Percentiles rank a stretch among this genome's conserved stretches.
Evolutionary conservation across 1,140 invertebrate genomes (phyloP).

Genomic region (Pteromalus puparum): DNA sequence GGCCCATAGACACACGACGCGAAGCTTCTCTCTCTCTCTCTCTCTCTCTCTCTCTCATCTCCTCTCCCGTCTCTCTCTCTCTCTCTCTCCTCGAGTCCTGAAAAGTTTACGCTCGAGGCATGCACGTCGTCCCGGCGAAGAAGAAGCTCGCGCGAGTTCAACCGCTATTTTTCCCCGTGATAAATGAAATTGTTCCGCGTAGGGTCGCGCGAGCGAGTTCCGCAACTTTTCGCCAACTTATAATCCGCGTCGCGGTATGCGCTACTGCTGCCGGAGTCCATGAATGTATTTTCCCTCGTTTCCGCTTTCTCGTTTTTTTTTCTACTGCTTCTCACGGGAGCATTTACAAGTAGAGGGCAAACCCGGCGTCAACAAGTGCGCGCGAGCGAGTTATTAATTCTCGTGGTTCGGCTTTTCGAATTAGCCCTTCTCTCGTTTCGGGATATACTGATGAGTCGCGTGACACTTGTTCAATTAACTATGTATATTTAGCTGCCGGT

Average conservation of each 20-base stretch:
- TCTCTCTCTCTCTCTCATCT: too few species aligned
- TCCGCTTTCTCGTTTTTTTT: not conserved
- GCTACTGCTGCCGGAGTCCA: conserved; percentile 8
- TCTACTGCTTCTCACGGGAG: not conserved
- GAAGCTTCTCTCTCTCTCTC: conserved; percentile 13
- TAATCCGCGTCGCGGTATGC: conserved; percentile 46
- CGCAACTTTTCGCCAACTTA: conserved; percentile 56
- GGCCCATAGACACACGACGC: not conserved
- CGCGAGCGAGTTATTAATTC: not conserved
- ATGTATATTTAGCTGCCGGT: too few species aligned
- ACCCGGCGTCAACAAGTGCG: not conserved
- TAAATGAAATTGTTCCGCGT: conserved; percentile 69
- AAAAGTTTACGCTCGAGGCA: conserved; percentile 60
- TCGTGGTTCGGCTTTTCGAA: not conserved
- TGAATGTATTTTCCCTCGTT: conserved; percentile 42
- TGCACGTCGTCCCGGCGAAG: conserved; percentile 37
- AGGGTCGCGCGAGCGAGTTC: conserved; percentile 40
- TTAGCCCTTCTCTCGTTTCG: not conserved
- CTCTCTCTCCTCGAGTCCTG: conserved; percentile 5
- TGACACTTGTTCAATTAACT: conserved; percentile 9
- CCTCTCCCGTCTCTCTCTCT: too few species aligned
- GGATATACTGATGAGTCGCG: not conserved
- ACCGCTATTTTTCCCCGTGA: conserved; percentile 68
- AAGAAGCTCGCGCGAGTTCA: conserved; percentile 57
- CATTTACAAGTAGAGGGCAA: not conserved